Evolutionary conservation across 2,113 vertebrate species (phyloP).

Genomic region (Merops nubicus): DNA sequence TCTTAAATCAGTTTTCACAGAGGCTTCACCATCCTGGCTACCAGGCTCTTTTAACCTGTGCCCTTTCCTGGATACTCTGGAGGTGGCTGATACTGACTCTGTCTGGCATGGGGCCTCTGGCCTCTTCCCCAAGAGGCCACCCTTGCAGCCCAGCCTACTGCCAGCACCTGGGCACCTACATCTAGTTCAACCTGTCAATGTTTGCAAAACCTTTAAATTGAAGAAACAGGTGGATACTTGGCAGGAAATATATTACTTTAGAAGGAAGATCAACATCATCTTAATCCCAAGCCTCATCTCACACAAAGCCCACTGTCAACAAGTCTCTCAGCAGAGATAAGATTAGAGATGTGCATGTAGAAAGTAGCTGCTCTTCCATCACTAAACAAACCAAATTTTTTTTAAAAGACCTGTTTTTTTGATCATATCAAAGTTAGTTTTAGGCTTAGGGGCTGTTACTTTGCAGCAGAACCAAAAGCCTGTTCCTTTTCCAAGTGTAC

Average conservation of each 20-base stretch:
- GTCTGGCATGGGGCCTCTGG: background rate
- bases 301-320: background rate
- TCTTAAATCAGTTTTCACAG: background rate
- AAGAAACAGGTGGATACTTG: background rate
- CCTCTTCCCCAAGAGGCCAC: background rate
- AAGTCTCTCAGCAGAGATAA: background rate
- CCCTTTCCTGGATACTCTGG: fast-evolving
- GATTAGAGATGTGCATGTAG: background rate
- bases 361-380: background rate
- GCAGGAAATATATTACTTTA: background rate
- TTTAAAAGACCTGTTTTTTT: background rate
- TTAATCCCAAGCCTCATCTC: background rate
- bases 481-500: background rate
- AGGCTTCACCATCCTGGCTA: background rate
- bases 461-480: background rate
- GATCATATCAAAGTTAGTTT: background rate
- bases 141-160: fast-evolving
- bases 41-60: background rate
- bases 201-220: background rate
- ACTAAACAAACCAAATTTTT: background rate
- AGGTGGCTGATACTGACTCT: background rate
- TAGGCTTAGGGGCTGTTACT: background rate
- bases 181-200: background rate
- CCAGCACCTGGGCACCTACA: background rate
- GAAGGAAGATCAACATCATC: background rate